Percentiles rank a stretch among this genome's conserved stretches.
Evolutionary conservation across 2,888 invertebrate genomes (phyloP).

Genomic region (Diplolepis rosae): DNA sequence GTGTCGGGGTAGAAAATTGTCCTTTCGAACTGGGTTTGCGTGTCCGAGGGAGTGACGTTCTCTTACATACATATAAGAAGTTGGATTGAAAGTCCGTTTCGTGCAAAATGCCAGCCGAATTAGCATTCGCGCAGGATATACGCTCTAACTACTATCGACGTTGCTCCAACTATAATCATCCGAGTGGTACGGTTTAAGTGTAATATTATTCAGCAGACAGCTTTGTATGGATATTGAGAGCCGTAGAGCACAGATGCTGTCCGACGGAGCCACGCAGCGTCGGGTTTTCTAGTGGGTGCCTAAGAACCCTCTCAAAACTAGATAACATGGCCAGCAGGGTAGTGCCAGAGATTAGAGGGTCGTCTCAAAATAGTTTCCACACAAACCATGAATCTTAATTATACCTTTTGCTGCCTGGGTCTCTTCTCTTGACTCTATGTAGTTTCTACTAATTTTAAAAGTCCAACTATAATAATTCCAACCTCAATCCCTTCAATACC

Average conservation of each 20-base stretch:
- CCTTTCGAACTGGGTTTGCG: constrained; percentile 13
- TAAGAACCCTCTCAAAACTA: constrained; percentile 62
- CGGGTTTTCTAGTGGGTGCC: constrained; percentile 62
- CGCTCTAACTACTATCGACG: constrained; percentile 74
- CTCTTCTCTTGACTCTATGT: constrained; percentile 20
- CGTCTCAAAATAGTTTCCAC: constrained; percentile 49
- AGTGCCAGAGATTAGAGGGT: constrained; percentile 54
- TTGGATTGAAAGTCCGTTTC: constrained; percentile 33
- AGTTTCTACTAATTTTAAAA: too few relatives aligned
- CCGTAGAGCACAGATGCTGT: constrained; percentile 71
- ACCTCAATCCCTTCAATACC: too few relatives aligned
- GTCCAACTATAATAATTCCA: too few relatives aligned
- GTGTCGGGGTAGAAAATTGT: constrained; percentile 34
- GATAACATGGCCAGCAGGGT: constrained; percentile 55
- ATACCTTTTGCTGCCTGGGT: constrained; percentile 56
- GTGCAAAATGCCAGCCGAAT: constrained; percentile 60
- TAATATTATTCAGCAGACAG: constrained; percentile 74
- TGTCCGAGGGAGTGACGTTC: constrained; percentile 11
- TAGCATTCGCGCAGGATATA: constrained; percentile 74
- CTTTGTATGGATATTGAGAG: constrained; percentile 71
- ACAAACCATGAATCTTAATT: constrained; percentile 66
- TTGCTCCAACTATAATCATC: constrained; percentile 73
- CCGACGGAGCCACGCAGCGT: constrained; percentile 60
- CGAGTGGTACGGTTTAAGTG: constrained; percentile 70
- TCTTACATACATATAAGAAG: neutral